These are phyloP conservation scores for Morus bassanus DNA, from an alignment of 2,797 vertebrate species.

Conservation along the genomic window DNA sequence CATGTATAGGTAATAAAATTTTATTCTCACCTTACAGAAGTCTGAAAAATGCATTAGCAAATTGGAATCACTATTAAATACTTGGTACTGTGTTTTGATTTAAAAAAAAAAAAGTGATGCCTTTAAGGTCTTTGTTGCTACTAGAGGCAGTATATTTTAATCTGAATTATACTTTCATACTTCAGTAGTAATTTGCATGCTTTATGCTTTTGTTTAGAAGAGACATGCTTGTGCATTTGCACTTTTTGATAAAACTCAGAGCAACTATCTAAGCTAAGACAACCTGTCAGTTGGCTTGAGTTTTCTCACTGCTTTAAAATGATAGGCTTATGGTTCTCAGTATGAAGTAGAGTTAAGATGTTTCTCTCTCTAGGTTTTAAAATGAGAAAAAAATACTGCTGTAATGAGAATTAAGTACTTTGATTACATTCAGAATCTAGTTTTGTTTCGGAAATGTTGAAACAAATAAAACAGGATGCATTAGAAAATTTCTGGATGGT, in stretches of 20 bases:
- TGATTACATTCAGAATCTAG: background rate
- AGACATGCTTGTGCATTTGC: background rate
- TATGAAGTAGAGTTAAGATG: background rate
- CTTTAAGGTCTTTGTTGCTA: background rate
- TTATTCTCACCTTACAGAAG: background rate
- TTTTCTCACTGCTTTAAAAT: background rate
- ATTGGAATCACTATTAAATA: background rate
- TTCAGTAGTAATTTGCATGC: background rate
- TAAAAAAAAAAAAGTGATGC: background rate
- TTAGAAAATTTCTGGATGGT: background rate
- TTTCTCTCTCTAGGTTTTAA: background rate
- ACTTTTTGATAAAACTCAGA: background rate
- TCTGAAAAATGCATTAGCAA: background rate
- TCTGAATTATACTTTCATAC: background rate
- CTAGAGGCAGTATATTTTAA: background rate
- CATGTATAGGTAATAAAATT: background rate
- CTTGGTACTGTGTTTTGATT: background rate
- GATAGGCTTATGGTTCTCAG: background rate
- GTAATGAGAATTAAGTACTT: background rate
- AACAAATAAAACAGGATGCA: background rate
- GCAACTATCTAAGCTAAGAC: background rate
- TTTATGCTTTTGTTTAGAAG: background rate
- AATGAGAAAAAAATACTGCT: background rate
- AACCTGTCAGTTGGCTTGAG: background rate
- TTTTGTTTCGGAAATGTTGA: background rate